Conservation (phyloP, 2,797 vertebrate genomes). For the Botia almorhae region DNA sequence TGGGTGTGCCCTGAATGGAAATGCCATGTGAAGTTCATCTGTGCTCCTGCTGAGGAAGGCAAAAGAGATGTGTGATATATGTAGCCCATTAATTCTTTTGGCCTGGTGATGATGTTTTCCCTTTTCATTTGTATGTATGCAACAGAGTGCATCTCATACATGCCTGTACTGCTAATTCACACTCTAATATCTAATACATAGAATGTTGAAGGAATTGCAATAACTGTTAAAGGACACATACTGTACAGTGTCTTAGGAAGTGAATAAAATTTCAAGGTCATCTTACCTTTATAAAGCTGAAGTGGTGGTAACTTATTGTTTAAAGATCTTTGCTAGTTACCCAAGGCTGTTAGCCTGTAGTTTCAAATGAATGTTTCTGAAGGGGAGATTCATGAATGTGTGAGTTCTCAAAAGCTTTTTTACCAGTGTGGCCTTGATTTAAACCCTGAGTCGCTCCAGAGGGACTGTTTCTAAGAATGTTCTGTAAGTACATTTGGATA, state of each 20-base stretch:
- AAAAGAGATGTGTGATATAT: slow-evolving; percentile 48
- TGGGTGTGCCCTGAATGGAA: slow-evolving; percentile 46
- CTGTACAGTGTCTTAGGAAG: not conserved
- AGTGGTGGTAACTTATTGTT: not conserved
- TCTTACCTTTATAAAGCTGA: not conserved
- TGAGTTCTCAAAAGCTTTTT: not conserved
- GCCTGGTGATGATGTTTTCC: slow-evolving; percentile 37
- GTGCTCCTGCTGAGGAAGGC: slow-evolving; percentile 33
- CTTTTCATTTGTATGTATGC: slow-evolving; percentile 21
- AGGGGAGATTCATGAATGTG: slow-evolving; percentile 6
- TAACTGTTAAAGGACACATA: not conserved
- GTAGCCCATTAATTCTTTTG: slow-evolving; percentile 48
- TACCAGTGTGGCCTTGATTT: not conserved
- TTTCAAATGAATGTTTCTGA: slow-evolving; percentile 6
- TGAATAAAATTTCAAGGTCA: slow-evolving; percentile 5
- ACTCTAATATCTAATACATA: slow-evolving; percentile 12
- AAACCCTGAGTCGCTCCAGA: not conserved
- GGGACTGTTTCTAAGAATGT: not conserved
- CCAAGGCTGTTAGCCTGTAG: slow-evolving; percentile 10
- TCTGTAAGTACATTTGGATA: not conserved
- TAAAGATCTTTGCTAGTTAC: slow-evolving; percentile 2
- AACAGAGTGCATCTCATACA: not conserved
- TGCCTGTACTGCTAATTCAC: slow-evolving; percentile 13
- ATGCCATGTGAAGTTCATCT: slow-evolving; percentile 39
- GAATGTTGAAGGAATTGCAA: not conserved